A percentile compares a stretch with the other conserved stretches of the same genome.
phyloP scores from a whole-genome alignment of 1,140 invertebrate species.

The Mizuhopecten yessoensis region DNA sequence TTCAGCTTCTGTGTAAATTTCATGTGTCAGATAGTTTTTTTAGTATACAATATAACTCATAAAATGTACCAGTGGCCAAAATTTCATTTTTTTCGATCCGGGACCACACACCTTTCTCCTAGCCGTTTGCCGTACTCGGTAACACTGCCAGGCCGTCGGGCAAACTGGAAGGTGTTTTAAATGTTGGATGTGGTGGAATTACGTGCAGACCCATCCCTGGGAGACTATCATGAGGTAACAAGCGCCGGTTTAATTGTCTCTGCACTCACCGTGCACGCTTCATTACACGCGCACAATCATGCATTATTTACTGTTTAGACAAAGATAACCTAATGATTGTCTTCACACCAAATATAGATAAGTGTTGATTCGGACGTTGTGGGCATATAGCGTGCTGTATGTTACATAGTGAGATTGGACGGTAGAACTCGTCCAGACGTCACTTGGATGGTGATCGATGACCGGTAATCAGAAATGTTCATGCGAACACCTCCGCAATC shows the following conservation, averaged over 20 bases:
- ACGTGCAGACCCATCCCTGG: background rate
- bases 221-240: background rate
- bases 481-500: background rate
- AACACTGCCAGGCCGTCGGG: background rate
- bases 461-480: background rate
- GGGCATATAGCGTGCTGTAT: background rate
- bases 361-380: background rate
- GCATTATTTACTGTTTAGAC: conserved; percentile 14
- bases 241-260: background rate
- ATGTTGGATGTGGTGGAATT: background rate
- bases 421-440: background rate
- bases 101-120: background rate
- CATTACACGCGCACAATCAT: background rate
- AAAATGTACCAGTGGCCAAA: no score
- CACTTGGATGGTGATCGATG: background rate
- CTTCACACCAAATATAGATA: background rate
- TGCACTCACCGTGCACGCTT: conserved; percentile 30
- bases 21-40: background rate
- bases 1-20: background rate
- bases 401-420: background rate
- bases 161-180: background rate
- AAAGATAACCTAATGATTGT: background rate
- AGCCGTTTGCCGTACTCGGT: background rate
- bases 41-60: no score
- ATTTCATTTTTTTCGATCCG: background rate